Evolutionary conservation across 2,888 invertebrate species (phyloP), one percentile per base, ranked within the genome.

Genomic region (Amphipyra tragopoginis): DNA sequence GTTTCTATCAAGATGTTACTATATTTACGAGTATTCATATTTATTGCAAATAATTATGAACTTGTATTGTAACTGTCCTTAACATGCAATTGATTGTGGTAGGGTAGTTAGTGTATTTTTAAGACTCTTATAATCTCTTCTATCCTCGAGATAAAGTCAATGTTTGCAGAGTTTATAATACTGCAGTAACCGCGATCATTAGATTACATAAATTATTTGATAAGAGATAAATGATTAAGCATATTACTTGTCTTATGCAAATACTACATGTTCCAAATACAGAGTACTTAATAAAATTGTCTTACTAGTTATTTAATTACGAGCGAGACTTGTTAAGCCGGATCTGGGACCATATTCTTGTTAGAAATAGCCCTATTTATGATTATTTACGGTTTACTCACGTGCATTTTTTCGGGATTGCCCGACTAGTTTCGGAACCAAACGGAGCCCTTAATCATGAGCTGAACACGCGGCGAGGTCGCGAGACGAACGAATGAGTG

Each of bases 91-190:
- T 42, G 2, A 26, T 34, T 67, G 44, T n/a, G 44, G 29, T 72
- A 52, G 39, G 34, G 5, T 15, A 13, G 36, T 38, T 14, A 9
- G 14, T 42, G 5, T 50, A 26, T 3, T 36, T 10, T 36, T 10
- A 36, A 50, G 13, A 13, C 1, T n/a, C 9, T 2, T 42, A 15
- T 52, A 43, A 11, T 43, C n/a, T 4, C 1, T 2, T 36, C 5
- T 39, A 33, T 55, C 48, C 39, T 75, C 42, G 52, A 75, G 55
- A 71, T 55, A 40, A 34, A 21, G 11, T 38, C 11, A 44, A 60
- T 74, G 50, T 68, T 68, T 51, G 49, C 29, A 14, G 13, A 52
- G 13, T 50, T 52, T 42, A 65, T 38, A 72, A 50, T 55, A 29
- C 34, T 45, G 13, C 21, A 21, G 11, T 13, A 2, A 29, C 7